A percentile compares a stretch with the other conserved stretches of the same genome.
Conservation (phyloP, 53 echinoderm and acorn worm species). For the Arbacia lixula region DNA sequence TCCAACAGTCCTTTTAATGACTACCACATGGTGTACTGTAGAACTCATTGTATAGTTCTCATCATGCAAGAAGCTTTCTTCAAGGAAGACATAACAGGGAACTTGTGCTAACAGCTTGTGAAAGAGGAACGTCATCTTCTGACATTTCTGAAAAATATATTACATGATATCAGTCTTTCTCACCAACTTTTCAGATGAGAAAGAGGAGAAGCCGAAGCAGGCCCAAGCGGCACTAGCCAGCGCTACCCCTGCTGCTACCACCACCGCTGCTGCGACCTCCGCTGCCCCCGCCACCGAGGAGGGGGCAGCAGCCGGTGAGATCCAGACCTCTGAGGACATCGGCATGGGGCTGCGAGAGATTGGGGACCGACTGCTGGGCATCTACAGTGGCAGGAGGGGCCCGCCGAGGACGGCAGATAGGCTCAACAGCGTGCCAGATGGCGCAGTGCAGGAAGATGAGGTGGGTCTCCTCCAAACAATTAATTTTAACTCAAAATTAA, state of each 20-base stretch:
- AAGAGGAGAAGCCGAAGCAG: constrained; percentile 29
- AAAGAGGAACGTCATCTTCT: no score
- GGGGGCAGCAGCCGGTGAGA: background rate
- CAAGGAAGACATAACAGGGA: no score
- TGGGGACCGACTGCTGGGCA: constrained; percentile 86
- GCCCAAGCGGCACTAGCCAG: background rate
- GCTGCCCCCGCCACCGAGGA: background rate
- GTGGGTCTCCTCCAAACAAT: no score
- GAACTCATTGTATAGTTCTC: no score
- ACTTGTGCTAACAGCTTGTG: no score
- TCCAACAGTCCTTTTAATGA: no score
- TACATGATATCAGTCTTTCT: no score
- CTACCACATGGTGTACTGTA: no score
- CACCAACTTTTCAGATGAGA: background rate
- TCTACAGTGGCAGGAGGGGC: constrained; percentile 68
- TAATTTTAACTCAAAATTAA: no score
- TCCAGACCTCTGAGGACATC: constrained; percentile 59
- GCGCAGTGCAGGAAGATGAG: constrained; percentile 75
- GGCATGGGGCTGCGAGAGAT: constrained; percentile 90
- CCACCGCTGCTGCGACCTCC: background rate
- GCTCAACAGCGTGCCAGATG: constrained; percentile 74
- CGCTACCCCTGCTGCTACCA: constrained; percentile 1
- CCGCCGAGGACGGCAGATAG: constrained; percentile 45
- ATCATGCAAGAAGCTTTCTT: no score
- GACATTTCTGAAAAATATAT: no score